Percentiles rank a stretch among this genome's conserved stretches.
These are phyloP conservation scores for Drosophila testacea DNA, from an alignment of 2,888 invertebrate genomes.

Conservation along the genomic window DNA sequence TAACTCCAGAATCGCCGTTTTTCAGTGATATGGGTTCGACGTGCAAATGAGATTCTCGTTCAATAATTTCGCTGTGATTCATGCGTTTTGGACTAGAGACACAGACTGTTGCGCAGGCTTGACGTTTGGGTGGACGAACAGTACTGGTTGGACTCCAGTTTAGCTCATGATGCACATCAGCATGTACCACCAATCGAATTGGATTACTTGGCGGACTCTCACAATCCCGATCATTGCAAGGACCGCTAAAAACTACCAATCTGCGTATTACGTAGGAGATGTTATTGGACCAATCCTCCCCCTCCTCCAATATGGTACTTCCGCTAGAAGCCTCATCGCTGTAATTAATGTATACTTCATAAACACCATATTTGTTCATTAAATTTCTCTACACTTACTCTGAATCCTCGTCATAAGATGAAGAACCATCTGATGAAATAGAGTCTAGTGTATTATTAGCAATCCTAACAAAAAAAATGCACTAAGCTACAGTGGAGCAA, in stretches of 20 bases:
- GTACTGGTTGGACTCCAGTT: slow-evolving; percentile 69
- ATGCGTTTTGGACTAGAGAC: not conserved
- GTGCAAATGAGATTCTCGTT: slow-evolving; percentile 2
- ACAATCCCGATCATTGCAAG: slow-evolving; percentile 15
- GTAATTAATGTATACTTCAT: not conserved
- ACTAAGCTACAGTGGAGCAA: no score
- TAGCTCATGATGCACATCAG: slow-evolving; percentile 74
- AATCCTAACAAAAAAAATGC: not conserved
- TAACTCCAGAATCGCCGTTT: slow-evolving; percentile 54
- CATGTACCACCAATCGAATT: slow-evolving; percentile 56
- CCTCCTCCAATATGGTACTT: slow-evolving; percentile 4
- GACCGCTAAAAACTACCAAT: not conserved
- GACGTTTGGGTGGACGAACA: slow-evolving; percentile 11
- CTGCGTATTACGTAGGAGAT: slow-evolving; percentile 31
- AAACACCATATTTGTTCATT: not conserved
- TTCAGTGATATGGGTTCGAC: slow-evolving; percentile 31
- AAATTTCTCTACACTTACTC: slow-evolving; percentile 23
- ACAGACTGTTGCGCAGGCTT: not conserved
- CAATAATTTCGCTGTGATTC: not conserved
- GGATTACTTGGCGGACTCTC: slow-evolving; percentile 61
- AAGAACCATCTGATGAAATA: not conserved
- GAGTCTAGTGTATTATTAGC: no score
- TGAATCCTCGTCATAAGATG: not conserved
- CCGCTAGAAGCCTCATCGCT: slow-evolving; percentile 27
- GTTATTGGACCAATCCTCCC: slow-evolving; percentile 53